These are phyloP conservation scores for Malurus splendens DNA, from an alignment of 2,797 vertebrate genomes.

Conservation along the genomic window DNA sequence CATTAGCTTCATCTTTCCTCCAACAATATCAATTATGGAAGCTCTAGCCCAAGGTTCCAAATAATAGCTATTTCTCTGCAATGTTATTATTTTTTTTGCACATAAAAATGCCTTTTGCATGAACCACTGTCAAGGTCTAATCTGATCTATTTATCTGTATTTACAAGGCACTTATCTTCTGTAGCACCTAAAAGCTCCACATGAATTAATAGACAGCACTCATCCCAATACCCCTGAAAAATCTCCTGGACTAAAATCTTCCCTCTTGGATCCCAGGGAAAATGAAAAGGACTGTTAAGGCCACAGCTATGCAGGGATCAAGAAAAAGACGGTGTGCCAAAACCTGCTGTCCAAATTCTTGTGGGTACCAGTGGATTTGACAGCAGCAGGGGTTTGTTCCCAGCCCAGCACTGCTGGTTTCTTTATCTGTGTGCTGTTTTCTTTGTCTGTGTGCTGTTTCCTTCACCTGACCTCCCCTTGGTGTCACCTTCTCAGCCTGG, in stretches of 20 bases:
- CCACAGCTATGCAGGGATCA: accelerated
- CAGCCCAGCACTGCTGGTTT: not conserved
- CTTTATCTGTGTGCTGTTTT: no score
- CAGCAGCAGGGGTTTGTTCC: not conserved
- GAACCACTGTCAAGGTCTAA: slow-evolving; percentile 56
- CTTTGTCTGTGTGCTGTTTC: no score
- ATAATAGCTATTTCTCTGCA: slow-evolving; percentile 46
- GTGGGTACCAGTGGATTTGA: not conserved
- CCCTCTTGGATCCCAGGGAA: not conserved
- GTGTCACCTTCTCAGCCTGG: not conserved
- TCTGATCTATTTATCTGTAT: slow-evolving; percentile 54
- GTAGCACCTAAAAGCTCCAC: slow-evolving; percentile 27
- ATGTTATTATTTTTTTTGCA: slow-evolving; percentile 48
- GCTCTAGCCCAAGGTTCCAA: slow-evolving; percentile 41
- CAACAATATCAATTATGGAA: slow-evolving; percentile 56
- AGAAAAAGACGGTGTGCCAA: not conserved
- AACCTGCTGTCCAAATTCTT: not conserved
- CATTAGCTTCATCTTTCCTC: slow-evolving; percentile 41
- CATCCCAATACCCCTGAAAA: not conserved
- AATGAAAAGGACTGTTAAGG: not conserved
- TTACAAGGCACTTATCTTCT: slow-evolving; percentile 55
- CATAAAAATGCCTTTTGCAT: slow-evolving; percentile 56
- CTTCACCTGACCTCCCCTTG: not conserved
- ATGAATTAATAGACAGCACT: slow-evolving; percentile 6
- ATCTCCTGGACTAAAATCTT: not conserved